These are phyloP conservation scores for Ochropacha duplaris DNA, from an alignment of 2,888 invertebrate genomes.

Conservation along the genomic window DNA sequence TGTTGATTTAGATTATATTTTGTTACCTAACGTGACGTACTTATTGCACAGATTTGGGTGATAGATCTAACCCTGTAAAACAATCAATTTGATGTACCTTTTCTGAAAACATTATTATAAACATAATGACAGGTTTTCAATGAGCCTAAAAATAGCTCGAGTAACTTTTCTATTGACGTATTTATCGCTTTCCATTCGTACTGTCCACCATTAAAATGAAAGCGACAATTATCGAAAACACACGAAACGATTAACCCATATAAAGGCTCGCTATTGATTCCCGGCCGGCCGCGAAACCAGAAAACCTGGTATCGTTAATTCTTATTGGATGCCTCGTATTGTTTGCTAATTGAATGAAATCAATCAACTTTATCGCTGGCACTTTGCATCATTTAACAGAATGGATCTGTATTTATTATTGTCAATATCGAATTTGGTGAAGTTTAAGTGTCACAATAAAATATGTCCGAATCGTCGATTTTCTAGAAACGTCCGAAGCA, in stretches of 20 bases:
- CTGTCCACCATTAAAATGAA: conserved; percentile 39
- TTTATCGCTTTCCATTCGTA: conserved; percentile 5
- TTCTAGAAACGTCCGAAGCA: too few species aligned
- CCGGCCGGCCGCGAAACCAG: conserved; percentile 42
- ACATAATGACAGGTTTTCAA: neutral
- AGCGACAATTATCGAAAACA: conserved; percentile 52
- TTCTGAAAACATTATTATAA: neutral
- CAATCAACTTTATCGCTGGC: conserved; percentile 36
- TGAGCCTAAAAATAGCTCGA: neutral
- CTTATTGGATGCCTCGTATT: conserved; percentile 51
- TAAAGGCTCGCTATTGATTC: conserved; percentile 45
- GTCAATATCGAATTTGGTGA: neutral
- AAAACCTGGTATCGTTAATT: conserved; percentile 48
- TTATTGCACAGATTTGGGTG: too few species aligned
- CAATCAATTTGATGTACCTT: neutral
- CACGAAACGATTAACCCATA: conserved; percentile 54
- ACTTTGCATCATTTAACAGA: conserved; percentile 3
- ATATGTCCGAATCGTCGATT: too few species aligned
- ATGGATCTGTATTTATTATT: neutral
- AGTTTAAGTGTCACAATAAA: neutral
- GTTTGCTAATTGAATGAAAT: conserved; percentile 52
- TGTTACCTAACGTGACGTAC: too few species aligned
- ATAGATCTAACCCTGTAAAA: too few species aligned
- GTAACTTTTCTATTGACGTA: conserved; percentile 2
- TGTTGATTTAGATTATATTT: too few species aligned